Conservation (phyloP, 2,888 invertebrate species). For the Toxonevra muliebris region DNA sequence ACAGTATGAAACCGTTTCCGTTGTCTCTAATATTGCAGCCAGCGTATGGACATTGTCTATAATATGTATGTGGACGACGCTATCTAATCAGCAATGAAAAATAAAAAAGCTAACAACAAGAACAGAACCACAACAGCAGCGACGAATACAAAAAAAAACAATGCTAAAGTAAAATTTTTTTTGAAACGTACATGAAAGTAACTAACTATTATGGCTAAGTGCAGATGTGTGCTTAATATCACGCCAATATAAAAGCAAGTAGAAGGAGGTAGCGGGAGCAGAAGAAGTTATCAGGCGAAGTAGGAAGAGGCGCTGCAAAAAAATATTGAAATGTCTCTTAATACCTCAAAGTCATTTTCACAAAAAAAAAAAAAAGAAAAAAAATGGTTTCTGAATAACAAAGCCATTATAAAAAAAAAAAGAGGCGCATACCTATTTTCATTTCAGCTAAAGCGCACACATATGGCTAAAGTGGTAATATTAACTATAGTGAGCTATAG, state of each 20-base stretch:
- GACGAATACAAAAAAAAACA: too few relatives aligned
- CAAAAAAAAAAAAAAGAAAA: background rate
- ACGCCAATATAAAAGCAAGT: too few relatives aligned
- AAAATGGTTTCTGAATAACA: too few relatives aligned
- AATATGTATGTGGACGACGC: constrained; percentile 11
- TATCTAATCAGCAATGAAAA: constrained; percentile 38
- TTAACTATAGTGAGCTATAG: background rate
- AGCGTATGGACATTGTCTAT: background rate
- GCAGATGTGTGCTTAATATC: constrained; percentile 2
- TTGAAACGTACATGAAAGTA: too few relatives aligned
- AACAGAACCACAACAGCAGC: background rate
- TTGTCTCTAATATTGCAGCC: constrained; percentile 9
- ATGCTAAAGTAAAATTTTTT: too few relatives aligned
- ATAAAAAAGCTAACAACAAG: constrained; percentile 1
- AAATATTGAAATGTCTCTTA: background rate
- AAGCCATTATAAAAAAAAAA: too few relatives aligned
- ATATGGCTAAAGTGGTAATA: background rate
- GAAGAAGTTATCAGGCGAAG: background rate
- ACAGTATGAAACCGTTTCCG: constrained; percentile 12
- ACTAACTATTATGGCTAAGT: constrained; percentile 17
- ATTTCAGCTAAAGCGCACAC: too few relatives aligned
- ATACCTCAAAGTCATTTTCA: constrained; percentile 22
- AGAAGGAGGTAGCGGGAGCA: too few relatives aligned
- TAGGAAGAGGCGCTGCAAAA: background rate
- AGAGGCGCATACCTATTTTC: too few relatives aligned